Percentiles rank a stretch among this genome's conserved stretches.
phyloP scores from a whole-genome alignment of 2,888 invertebrate species.

The Timema podura region DNA sequence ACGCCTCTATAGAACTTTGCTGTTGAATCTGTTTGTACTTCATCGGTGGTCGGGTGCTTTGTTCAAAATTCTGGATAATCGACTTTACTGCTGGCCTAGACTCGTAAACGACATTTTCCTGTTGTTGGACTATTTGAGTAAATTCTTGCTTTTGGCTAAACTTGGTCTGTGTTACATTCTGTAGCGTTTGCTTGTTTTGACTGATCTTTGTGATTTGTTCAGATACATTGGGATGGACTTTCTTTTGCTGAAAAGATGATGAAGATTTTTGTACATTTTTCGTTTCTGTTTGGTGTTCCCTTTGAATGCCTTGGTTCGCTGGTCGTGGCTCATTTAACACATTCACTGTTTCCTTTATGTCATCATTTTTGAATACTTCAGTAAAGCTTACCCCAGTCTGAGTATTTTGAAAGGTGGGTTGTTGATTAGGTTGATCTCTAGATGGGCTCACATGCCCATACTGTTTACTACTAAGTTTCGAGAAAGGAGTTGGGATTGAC shows the following conservation, averaged over 20 bases:
- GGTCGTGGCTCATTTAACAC: too few species aligned
- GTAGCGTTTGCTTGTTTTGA: too few species aligned
- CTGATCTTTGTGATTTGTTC: too few species aligned
- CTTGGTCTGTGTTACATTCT: too few species aligned
- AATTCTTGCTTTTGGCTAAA: too few species aligned
- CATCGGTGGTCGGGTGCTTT: constrained; percentile 54
- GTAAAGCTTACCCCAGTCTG: not conserved
- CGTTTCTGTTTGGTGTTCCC: too few species aligned
- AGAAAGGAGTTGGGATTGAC: too few species aligned
- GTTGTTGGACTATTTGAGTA: too few species aligned
- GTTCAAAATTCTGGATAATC: constrained; percentile 59
- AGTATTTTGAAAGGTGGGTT: not conserved
- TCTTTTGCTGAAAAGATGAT: too few species aligned
- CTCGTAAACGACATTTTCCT: not conserved
- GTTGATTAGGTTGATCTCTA: constrained; percentile 2
- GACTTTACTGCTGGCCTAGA: constrained; percentile 40
- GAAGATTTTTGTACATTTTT: too few species aligned
- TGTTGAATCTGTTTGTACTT: constrained; percentile 49
- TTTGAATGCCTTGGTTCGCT: too few species aligned
- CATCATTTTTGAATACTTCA: not conserved
- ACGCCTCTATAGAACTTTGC: constrained; percentile 7
- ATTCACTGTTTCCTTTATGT: not conserved
- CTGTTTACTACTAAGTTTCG: not conserved
- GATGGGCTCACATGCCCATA: constrained; percentile 6
- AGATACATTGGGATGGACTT: too few species aligned